Evolutionary conservation across 2,888 invertebrate genomes (phyloP).

Genomic region (Plebejus argus): DNA sequence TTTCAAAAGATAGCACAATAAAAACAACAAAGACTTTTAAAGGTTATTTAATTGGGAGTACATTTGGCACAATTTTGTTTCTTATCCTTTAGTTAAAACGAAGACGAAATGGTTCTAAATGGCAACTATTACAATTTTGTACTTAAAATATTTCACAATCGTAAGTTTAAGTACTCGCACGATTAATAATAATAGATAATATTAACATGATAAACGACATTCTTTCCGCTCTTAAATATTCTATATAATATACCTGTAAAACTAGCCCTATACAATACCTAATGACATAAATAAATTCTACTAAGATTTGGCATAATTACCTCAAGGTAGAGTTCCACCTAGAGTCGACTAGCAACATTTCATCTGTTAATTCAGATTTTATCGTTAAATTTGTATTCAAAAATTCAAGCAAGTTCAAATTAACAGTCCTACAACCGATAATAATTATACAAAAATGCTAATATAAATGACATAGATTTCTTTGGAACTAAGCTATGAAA

Average conservation of each 20-base stretch:
- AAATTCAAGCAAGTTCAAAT: not conserved
- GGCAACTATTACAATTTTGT: slow-evolving; percentile 40
- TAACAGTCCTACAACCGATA: not conserved
- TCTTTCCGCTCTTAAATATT: not conserved
- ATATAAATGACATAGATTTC: not conserved
- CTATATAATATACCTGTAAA: not conserved
- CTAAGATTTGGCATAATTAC: slow-evolving; percentile 15
- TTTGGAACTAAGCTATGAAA: not conserved
- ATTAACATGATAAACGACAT: slow-evolving; percentile 16
- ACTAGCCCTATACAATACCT: slow-evolving; percentile 2
- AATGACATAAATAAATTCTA: slow-evolving; percentile 21
- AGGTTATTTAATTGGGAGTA: slow-evolving; percentile 44
- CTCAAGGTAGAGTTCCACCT: not conserved
- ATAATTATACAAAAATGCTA: not conserved
- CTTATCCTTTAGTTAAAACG: slow-evolving; percentile 28
- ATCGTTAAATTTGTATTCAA: not conserved
- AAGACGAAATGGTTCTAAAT: slow-evolving; percentile 37
- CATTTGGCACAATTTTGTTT: slow-evolving; percentile 44
- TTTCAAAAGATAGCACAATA: slow-evolving; percentile 36
- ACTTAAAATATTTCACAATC: slow-evolving; percentile 36
- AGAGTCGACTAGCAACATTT: slow-evolving; percentile 22
- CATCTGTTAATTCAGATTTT: not conserved
- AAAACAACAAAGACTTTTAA: slow-evolving; percentile 44
- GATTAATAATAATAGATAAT: not conserved
- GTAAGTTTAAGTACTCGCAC: not conserved